phyloP scores from a whole-genome alignment of 2,888 invertebrate genomes.

The Agonopterix alstromeriana region DNA sequence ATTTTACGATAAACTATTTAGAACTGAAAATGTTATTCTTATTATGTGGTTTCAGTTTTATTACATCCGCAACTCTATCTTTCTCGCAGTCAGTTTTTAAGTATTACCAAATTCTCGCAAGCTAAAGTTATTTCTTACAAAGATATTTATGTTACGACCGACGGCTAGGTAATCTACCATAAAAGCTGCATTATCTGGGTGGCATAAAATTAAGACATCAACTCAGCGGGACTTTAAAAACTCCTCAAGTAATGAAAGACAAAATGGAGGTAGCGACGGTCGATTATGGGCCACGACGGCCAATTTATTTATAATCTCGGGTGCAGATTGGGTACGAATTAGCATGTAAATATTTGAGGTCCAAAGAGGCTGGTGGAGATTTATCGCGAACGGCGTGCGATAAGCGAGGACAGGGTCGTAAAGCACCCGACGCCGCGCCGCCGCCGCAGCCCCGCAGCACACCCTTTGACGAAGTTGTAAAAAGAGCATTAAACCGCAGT shows the following conservation, averaged over 20 bases:
- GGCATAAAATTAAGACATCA: slow-evolving; percentile 62
- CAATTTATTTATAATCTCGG: slow-evolving; percentile 75
- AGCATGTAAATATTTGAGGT: slow-evolving; percentile 76
- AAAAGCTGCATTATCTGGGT: slow-evolving; percentile 57
- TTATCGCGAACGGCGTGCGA: slow-evolving; percentile 66
- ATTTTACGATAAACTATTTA: neutral
- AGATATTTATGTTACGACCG: slow-evolving; percentile 7
- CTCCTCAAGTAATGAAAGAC: slow-evolving; percentile 63
- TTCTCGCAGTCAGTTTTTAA: neutral
- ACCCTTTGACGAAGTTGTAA: slow-evolving; percentile 74
- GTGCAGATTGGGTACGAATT: slow-evolving; percentile 72
- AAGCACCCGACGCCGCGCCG: slow-evolving; percentile 39
- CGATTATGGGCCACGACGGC: slow-evolving; percentile 54
- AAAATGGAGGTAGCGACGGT: slow-evolving; percentile 48
- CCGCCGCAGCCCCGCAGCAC: slow-evolving; percentile 38
- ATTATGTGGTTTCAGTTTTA: neutral
- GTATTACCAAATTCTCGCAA: neutral
- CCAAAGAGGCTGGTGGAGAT: slow-evolving; percentile 68
- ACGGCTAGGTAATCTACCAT: slow-evolving; percentile 34
- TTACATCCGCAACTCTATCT: too few relatives aligned
- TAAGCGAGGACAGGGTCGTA: slow-evolving; percentile 69
- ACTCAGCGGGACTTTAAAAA: slow-evolving; percentile 58
- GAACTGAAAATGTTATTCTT: neutral
- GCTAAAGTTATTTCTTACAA: neutral
- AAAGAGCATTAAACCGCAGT: slow-evolving; percentile 75